Evolutionary conservation across 2,888 invertebrate genomes (phyloP).

Genomic region (Drosophila suboccidentalis): DNA sequence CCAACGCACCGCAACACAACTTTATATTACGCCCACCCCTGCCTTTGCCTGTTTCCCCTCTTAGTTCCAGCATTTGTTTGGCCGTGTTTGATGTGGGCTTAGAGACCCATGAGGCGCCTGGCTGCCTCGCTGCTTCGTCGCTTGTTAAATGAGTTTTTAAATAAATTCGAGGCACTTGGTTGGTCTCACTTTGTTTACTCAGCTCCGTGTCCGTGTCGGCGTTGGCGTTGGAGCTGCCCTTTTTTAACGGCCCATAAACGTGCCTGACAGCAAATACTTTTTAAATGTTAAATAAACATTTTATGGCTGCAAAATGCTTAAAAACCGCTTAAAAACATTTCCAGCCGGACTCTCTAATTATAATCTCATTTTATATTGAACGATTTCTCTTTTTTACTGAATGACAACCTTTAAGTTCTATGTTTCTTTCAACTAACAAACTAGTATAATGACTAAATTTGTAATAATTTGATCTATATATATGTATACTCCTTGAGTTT

Average conservation of each 20-base stretch:
- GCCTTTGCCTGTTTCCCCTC: neutral
- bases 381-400: neutral
- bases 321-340: conserved; percentile 67
- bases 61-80: conserved; percentile 17
- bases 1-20: conserved; percentile 4
- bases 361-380: conserved; percentile 39
- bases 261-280: conserved; percentile 69
- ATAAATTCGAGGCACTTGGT: conserved; percentile 74
- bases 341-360: conserved; percentile 35
- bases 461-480: conserved; percentile 4
- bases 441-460: neutral
- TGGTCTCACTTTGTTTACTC: conserved; percentile 59
- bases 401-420: neutral
- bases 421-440: no score
- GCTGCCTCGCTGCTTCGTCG: conserved; percentile 39
- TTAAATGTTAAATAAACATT: conserved; percentile 81
- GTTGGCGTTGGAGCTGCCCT: conserved; percentile 51
- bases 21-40: neutral
- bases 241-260: conserved; percentile 79
- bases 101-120: conserved; percentile 52
- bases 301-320: conserved; percentile 66
- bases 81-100: conserved; percentile 69
- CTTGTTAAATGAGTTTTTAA: conserved; percentile 80
- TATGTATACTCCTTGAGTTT: neutral
- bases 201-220: conserved; percentile 10